phyloP scores from a whole-genome alignment of 1,140 invertebrate species.

The Schmidtea mediterranea region DNA sequence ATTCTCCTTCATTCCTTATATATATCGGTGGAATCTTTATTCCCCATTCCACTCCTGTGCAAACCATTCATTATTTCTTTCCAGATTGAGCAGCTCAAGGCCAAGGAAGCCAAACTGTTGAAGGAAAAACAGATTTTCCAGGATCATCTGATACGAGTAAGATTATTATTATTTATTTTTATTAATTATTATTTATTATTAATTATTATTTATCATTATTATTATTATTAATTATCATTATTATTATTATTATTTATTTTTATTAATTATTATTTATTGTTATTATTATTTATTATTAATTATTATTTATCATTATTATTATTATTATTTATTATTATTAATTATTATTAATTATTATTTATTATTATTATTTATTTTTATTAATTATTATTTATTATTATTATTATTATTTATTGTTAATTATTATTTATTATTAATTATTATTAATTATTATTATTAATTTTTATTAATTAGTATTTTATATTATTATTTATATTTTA shows the following conservation, averaged over 20 bases:
- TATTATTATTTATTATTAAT: background rate
- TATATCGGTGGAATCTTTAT: constrained; percentile 6
- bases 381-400: background rate
- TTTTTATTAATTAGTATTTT: too few species aligned
- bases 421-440: too few species aligned
- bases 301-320: constrained; percentile 4
- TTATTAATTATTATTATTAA: background rate
- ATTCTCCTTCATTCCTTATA: too few species aligned
- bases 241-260: background rate
- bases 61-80: constrained; percentile 8
- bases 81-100: constrained; percentile 32
- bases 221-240: background rate
- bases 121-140: constrained; percentile 48
- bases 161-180: background rate
- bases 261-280: constrained; percentile 3
- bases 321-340: background rate
- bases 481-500: too few species aligned
- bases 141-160: constrained; percentile 47
- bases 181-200: too few species aligned
- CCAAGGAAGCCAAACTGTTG: constrained; percentile 20
- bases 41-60: background rate
- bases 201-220: too few species aligned
- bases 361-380: too few species aligned
- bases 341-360: too few species aligned
- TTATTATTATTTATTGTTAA: background rate